Evolutionary conservation across 2,797 vertebrate genomes (phyloP).

Genomic region (Phrynocephalus vlangalii): DNA sequence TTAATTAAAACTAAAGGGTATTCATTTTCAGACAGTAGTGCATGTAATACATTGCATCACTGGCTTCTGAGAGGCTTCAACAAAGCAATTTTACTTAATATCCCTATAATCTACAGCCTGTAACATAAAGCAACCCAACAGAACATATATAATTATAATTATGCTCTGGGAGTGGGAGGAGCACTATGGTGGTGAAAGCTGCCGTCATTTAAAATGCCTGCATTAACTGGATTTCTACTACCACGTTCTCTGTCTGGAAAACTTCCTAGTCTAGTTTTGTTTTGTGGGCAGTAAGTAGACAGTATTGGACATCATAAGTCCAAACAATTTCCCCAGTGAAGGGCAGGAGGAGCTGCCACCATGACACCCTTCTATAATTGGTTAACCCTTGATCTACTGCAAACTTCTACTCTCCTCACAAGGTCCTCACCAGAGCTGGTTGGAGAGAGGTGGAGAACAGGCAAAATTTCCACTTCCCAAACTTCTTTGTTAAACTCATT

Average conservation of each 20-base stretch:
- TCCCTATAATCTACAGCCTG: conserved; percentile 15
- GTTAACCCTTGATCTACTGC: background rate
- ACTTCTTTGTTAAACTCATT: background rate
- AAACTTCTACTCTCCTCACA: background rate
- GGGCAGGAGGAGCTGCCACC: background rate
- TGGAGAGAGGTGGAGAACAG: background rate
- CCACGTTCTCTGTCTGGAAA: background rate
- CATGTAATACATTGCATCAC: conserved; percentile 70
- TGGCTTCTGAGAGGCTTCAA: background rate
- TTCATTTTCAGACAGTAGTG: conserved; percentile 65
- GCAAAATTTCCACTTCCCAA: background rate
- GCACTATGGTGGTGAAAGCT: background rate
- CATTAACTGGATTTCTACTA: background rate
- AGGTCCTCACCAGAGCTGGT: too few species aligned
- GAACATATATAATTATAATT: background rate
- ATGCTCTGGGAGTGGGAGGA: background rate
- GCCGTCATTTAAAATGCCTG: background rate
- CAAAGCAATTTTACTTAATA: background rate
- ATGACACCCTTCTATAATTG: too few species aligned
- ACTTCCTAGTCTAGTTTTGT: background rate
- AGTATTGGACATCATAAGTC: too few species aligned
- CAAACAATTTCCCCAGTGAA: background rate
- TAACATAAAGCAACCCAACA: conserved; percentile 14
- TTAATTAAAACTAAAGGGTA: conserved; percentile 64
- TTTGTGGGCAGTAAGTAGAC: background rate